A percentile compares a stretch with the other conserved stretches of the same genome.
phyloP scores from a whole-genome alignment of 2,888 invertebrate genomes.

The Phrixothrix hirtus region DNA sequence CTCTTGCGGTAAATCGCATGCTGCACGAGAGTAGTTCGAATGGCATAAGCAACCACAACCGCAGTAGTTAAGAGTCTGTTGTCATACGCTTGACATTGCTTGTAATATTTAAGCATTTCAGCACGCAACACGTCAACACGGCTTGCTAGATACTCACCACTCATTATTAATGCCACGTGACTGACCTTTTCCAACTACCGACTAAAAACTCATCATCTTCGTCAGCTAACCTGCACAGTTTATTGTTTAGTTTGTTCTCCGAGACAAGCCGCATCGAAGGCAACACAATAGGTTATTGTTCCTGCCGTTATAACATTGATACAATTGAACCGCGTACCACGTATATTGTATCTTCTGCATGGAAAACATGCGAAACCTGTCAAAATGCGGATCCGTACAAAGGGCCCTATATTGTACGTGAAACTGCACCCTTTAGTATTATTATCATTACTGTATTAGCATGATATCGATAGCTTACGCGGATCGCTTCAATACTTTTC shows the following conservation, averaged over 20 bases:
- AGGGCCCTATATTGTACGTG: slow-evolving; percentile 21
- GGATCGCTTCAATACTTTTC: slow-evolving; percentile 9
- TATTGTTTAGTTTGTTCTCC: slow-evolving; percentile 14
- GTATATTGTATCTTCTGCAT: slow-evolving; percentile 30
- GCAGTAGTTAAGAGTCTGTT: slow-evolving; percentile 24
- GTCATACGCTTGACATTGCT: slow-evolving; percentile 28
- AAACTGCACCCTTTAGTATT: slow-evolving; percentile 30
- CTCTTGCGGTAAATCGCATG: slow-evolving; percentile 16
- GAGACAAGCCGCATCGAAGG: slow-evolving; percentile 20
- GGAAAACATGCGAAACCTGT: slow-evolving; percentile 33
- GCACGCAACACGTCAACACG: slow-evolving; percentile 29
- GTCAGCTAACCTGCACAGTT: slow-evolving; percentile 11
- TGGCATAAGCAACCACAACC: slow-evolving; percentile 26
- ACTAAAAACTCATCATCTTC: slow-evolving; percentile 20
- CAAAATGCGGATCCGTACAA: slow-evolving; percentile 28
- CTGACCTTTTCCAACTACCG: slow-evolving; percentile 28
- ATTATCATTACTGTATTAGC: slow-evolving; percentile 20
- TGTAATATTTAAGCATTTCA: slow-evolving; percentile 29
- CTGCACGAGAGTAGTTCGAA: slow-evolving; percentile 17
- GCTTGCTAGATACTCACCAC: slow-evolving; percentile 21
- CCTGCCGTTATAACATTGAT: slow-evolving; percentile 30
- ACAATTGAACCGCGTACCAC: slow-evolving; percentile 30
- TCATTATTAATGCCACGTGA: slow-evolving; percentile 28
- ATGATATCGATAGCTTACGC: slow-evolving; percentile 9
- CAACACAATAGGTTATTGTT: slow-evolving; percentile 29